Evolutionary conservation across 1,140 invertebrate species (phyloP).

Genomic region (Galendromus occidentalis): DNA sequence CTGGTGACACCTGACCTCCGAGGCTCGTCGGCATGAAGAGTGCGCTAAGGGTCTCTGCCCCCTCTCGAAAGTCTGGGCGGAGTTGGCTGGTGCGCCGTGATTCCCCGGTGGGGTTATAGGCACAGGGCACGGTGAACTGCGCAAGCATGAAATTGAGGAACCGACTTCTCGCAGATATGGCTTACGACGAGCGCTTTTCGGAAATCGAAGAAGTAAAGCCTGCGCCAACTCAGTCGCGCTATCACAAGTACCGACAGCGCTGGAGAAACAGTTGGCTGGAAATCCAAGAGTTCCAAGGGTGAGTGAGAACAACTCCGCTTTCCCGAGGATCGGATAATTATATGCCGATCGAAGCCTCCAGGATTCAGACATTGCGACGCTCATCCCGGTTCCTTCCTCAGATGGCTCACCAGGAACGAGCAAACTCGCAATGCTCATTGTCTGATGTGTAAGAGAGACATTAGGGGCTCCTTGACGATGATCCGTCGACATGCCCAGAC

Average conservation of each 20-base stretch:
- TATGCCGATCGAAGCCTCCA: too few relatives aligned
- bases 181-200: conserved; percentile 1
- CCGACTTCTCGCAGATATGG: neutral
- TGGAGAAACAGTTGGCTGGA: conserved; percentile 10
- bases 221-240: neutral
- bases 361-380: neutral
- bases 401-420: neutral
- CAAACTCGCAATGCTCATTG: neutral
- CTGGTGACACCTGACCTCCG: too few relatives aligned
- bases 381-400: neutral
- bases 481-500: neutral
- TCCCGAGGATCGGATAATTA: too few relatives aligned
- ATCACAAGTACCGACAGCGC: neutral
- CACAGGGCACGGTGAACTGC: too few relatives aligned
- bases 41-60: too few relatives aligned
- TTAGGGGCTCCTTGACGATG: neutral
- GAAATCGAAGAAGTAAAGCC: neutral
- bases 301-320: neutral
- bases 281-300: neutral
- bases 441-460: neutral
- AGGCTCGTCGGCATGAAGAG: too few relatives aligned
- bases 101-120: too few relatives aligned
- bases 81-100: too few relatives aligned
- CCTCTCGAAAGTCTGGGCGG: too few relatives aligned
- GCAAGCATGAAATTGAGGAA: too few relatives aligned